Evolutionary conservation across 2,113 vertebrate genomes (phyloP).

Genomic region (Felis chaus): DNA sequence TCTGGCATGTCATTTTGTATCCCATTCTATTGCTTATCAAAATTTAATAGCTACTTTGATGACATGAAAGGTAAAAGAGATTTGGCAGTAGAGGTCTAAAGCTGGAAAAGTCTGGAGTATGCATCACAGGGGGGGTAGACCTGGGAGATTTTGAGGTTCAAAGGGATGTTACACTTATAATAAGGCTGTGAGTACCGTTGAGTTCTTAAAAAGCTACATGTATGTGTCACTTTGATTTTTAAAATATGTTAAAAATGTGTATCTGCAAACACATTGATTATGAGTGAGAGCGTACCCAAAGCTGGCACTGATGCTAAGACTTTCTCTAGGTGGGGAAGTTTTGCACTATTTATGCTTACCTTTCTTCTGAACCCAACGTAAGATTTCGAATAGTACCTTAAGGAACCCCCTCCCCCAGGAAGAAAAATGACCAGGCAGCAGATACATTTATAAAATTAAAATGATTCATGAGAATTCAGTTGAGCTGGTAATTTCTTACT

Average conservation of each 20-base stretch:
- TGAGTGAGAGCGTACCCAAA: background rate
- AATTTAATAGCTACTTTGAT: background rate
- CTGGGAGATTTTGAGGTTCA: background rate
- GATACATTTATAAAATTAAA: constrained; percentile 7
- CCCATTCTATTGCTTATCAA: background rate
- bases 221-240: constrained; percentile 31
- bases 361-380: background rate
- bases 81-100: background rate
- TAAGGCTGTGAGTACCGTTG: background rate
- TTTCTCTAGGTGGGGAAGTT: background rate
- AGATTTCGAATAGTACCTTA: background rate
- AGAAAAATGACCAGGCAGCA: background rate
- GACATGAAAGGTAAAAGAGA: background rate
- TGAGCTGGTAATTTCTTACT: background rate
- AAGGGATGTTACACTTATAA: background rate
- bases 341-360: background rate
- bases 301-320: background rate
- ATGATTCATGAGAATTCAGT: background rate
- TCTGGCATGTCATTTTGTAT: background rate
- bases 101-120: background rate
- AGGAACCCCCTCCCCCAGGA: background rate
- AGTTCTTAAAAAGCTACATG: background rate
- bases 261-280: background rate
- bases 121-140: background rate
- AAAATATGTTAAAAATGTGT: background rate